Base-by-base conservation (phyloP, 2,888 invertebrate genomes). In the Eurytoma adleriae region DNA sequence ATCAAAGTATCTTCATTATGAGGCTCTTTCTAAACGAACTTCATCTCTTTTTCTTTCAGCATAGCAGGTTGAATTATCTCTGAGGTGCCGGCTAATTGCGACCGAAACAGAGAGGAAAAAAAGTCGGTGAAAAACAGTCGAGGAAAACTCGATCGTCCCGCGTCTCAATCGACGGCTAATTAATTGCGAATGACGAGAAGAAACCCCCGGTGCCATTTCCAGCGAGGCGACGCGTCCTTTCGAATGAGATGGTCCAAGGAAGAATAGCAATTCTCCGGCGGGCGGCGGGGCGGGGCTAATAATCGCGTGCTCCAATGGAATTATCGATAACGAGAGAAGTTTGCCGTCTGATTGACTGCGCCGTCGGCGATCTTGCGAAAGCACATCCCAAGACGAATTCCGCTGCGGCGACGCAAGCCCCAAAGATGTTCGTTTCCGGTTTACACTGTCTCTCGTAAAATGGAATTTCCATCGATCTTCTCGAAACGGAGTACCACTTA, bases 91-190 rank as follows among this genome's bases (percentile, higher is more conserved):
- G 14, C 30, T 62, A n/a, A 62, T 40, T 30, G 30, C 62, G 7
- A 14, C 1, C n/a, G n/a, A 62, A 62, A 50, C 27, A 54, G 10
- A 30, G 68, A 68, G 10, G 27, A 16, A 69, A n/a, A 70, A 24
- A 52, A 18, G 52, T 20, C 24, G 50, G n/a, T 14, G 30, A 50
- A 48, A 14, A 62, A 18, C 40, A 30, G 62, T 27, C 5, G 61
- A 24, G 48, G 2, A 30, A 18, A 59, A 76, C 69, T 56, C 62
- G n/a, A 62, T 30, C 62, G 62, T n/a, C 4, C 69, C 54, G 27
- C 24, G 20, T 69, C 62, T 76, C 62, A 76, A 68, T 76, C 30
- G n/a, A 59, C 18, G 54, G 18, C 40, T 54, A 76, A 76, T 76
- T 76, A 76, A 67, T 76, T 68, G 18, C 27, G 3, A 62, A 40